These are phyloP conservation scores for Drosophila serrata DNA, from an alignment of 1,140 invertebrate species.

Conservation along the genomic window DNA sequence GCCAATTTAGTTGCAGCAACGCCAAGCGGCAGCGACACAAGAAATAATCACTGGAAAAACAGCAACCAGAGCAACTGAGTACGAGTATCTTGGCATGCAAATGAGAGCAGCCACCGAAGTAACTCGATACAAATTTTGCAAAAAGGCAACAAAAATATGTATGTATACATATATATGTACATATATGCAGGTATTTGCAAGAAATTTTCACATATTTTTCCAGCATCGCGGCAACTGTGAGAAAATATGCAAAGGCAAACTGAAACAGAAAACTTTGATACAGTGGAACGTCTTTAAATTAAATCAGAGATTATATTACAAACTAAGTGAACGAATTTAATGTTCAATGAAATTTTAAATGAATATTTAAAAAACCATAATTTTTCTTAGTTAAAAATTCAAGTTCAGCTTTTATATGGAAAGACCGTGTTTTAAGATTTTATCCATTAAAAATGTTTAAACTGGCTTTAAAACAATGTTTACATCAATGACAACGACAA, in stretches of 20 bases:
- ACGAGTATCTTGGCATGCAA: slow-evolving; percentile 64
- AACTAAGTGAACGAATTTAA: not conserved
- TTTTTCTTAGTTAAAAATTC: not conserved
- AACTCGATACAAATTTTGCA: slow-evolving; percentile 70
- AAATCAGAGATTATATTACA: not conserved
- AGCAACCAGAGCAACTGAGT: slow-evolving; percentile 40
- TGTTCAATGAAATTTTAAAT: not conserved
- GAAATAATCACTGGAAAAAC: slow-evolving; percentile 74
- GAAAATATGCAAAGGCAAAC: slow-evolving; percentile 50
- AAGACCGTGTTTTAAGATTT: not conserved
- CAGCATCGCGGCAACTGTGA: slow-evolving; percentile 45
- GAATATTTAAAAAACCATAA: not conserved
- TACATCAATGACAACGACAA: no score
- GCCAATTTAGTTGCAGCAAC: slow-evolving; percentile 81
- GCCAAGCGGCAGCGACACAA: slow-evolving; percentile 71
- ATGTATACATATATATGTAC: slow-evolving; percentile 2
- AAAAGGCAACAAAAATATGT: slow-evolving; percentile 31
- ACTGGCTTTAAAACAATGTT: not conserved
- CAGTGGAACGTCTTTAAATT: slow-evolving; percentile 6
- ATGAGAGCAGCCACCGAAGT: slow-evolving; percentile 78
- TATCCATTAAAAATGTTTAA: not conserved
- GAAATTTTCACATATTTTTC: slow-evolving; percentile 46
- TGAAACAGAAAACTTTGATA: slow-evolving; percentile 40
- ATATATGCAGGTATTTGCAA: slow-evolving; percentile 50
- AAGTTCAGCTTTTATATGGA: not conserved